phyloP scores from a whole-genome alignment of 1,140 invertebrate genomes.

The Brachionus koreanus region DNA sequence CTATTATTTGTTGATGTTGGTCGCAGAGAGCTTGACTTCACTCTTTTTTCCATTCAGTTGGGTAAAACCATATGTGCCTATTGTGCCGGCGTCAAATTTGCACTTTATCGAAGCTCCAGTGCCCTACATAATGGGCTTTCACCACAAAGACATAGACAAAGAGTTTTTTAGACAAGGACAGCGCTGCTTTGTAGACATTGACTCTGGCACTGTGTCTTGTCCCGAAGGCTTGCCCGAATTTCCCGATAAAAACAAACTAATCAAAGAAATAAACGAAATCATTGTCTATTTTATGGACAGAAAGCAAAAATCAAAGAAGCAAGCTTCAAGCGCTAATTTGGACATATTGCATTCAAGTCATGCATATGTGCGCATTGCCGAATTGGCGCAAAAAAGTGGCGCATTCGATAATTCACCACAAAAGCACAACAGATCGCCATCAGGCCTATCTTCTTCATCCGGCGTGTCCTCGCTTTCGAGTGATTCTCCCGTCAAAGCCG shows the following conservation, averaged over 20 bases:
- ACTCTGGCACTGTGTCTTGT: constrained; percentile 80
- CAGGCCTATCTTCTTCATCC: background rate
- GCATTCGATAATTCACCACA: background rate
- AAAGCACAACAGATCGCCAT: background rate
- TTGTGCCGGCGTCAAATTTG: constrained; percentile 84
- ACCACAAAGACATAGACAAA: constrained; percentile 53
- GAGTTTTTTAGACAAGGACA: constrained; percentile 38
- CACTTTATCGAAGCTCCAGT: constrained; percentile 98
- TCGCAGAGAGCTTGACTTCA: constrained; percentile 85
- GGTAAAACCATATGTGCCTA: constrained; percentile 98
- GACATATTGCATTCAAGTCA: constrained; percentile 45
- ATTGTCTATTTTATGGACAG: constrained; percentile 66
- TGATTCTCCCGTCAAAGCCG: background rate
- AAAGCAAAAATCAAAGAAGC: constrained; percentile 25
- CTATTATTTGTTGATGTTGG: constrained; percentile 89
- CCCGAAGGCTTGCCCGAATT: constrained; percentile 91
- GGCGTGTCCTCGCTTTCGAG: background rate
- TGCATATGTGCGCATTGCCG: background rate
- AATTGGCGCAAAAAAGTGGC: background rate
- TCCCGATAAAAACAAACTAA: constrained; percentile 80
- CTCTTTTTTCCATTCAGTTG: constrained; percentile 90
- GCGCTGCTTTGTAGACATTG: constrained; percentile 86
- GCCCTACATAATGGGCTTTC: constrained; percentile 91
- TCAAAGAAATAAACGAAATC: constrained; percentile 74
- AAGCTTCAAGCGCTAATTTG: background rate